Evolutionary conservation across 2,888 invertebrate genomes (phyloP).

Genomic region (Xanthia togata): DNA sequence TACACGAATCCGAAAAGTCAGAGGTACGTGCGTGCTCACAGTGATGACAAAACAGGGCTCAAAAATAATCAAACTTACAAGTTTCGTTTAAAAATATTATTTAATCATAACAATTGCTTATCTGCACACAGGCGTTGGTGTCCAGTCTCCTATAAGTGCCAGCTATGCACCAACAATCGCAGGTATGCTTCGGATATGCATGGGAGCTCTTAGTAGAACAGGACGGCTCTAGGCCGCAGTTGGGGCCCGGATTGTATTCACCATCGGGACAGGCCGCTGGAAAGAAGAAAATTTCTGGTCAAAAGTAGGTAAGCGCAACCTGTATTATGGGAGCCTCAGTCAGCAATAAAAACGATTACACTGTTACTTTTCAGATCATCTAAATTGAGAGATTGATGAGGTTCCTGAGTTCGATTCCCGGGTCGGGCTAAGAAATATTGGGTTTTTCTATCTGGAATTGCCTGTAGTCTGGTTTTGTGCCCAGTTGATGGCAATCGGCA

Average conservation of each 20-base stretch:
- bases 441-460: too few species aligned
- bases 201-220: slow-evolving; percentile 66
- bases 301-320: neutral
- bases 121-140: slow-evolving; percentile 64
- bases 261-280: slow-evolving; percentile 65
- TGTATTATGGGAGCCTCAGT: neutral
- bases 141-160: slow-evolving; percentile 68
- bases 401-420: too few species aligned
- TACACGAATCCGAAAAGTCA: too few species aligned
- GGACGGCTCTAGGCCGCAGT: slow-evolving; percentile 70
- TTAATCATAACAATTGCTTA: slow-evolving; percentile 48
- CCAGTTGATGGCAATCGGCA: too few species aligned
- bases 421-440: too few species aligned
- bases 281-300: slow-evolving; percentile 18
- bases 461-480: too few species aligned
- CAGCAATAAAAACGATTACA: too few species aligned
- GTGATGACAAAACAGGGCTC: neutral
- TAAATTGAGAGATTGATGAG: too few species aligned
- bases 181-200: slow-evolving; percentile 67
- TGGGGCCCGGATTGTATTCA: slow-evolving; percentile 72
- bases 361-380: too few species aligned
- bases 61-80: slow-evolving; percentile 1
- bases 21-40: neutral
- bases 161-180: slow-evolving; percentile 73
- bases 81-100: neutral